Evolutionary conservation across 2,797 vertebrate genomes (phyloP).

Genomic region (Gobionotothen gibberifrons): DNA sequence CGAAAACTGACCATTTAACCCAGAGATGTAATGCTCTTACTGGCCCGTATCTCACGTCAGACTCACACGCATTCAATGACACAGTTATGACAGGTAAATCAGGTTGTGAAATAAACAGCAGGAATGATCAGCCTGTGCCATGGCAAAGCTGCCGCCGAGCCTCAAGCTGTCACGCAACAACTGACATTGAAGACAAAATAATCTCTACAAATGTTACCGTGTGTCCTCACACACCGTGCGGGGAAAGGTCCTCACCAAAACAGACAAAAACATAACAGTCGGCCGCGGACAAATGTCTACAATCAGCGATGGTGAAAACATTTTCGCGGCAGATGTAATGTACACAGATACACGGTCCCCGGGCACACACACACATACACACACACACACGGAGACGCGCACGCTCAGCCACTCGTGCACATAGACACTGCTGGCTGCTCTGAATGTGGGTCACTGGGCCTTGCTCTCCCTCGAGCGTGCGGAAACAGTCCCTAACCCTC

Average conservation of each 20-base stretch:
- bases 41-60: conserved; percentile 15
- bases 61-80: conserved; percentile 13
- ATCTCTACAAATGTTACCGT: conserved; percentile 60
- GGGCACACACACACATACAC: conserved; percentile 28
- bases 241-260: conserved; percentile 13
- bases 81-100: conserved; percentile 7
- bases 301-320: conserved; percentile 67
- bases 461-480: conserved; percentile 82
- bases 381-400: conserved; percentile 51
- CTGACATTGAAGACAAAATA: conserved; percentile 74
- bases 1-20: conserved; percentile 66
- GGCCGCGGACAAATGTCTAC: conserved; percentile 32
- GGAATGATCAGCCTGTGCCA: conserved; percentile 19
- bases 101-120: conserved; percentile 7
- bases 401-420: conserved; percentile 71
- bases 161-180: conserved; percentile 81
- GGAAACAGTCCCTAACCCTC: conserved; percentile 82
- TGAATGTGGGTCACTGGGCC: conserved; percentile 89
- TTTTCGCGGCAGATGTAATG: conserved; percentile 81
- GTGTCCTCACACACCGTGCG: conserved; percentile 28
- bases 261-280: conserved; percentile 9
- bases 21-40: conserved; percentile 35
- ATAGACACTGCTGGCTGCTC: conserved; percentile 73
- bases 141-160: conserved; percentile 59
- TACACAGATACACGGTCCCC: conserved; percentile 37